Evolutionary conservation across 2,888 invertebrate genomes (phyloP), one percentile per base, ranked within the genome.

Genomic region (Napeogenes inachia): DNA sequence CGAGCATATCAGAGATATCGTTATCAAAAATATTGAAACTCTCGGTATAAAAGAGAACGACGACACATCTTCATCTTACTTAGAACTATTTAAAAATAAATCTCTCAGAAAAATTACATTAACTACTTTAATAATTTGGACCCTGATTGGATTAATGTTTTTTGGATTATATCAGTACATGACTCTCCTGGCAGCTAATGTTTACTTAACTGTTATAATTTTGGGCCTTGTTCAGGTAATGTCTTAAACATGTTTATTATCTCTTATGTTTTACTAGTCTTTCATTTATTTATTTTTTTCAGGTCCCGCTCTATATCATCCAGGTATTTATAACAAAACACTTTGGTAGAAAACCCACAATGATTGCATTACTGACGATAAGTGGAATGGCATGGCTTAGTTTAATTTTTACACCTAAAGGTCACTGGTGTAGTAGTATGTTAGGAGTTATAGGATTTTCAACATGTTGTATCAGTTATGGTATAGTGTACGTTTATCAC

Each of bases 111-210:
- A 74, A 13, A 76, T 72, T n/a, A 80, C 80, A 0, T 32, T 75
- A 10, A 69, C 71, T 3, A 74, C 76, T 0, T 63, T 76, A 5
- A 59, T 73, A 1, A 65, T 78, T 2, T 85, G 81, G 80, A 73
- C 75, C 30, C 68, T 76, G 0, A 68, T 73, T 4, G 84, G 83
- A 2, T 60, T 74, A 30, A 76, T 75, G 55, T 84, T 74, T 66
- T 85, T 66, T 56, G 83, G 85, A 8, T 71, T 84, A 50, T 78
- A 72, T 66, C 81, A 84, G 61, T 83, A 82, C 61, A 66, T 76
- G 32, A 73, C 80, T 1, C 70, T 76, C 4, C 66, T 82, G 45
- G 80, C 78, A 4, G 63, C 73, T 0, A 77, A 82, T 68, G 70
- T 80, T 47, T 81, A 78, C 45, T 60, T 79, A 0, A 74, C 77